phyloP scores from a whole-genome alignment of 2,113 vertebrate genomes.

The Agapornis roseicollis region DNA sequence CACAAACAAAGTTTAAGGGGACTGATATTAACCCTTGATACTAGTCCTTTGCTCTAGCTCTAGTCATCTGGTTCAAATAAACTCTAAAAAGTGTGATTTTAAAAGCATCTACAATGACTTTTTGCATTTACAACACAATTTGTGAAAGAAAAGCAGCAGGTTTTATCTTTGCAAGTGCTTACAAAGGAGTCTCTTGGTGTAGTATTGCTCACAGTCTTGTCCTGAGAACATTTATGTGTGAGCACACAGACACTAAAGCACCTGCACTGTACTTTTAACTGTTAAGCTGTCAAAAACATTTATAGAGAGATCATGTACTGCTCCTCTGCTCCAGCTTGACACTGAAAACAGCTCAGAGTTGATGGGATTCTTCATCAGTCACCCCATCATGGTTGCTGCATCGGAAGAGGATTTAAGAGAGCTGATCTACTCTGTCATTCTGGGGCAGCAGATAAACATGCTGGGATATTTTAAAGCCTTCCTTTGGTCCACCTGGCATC shows the following conservation, averaged over 20 bases:
- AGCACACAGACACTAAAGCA: not conserved
- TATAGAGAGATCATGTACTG: not conserved
- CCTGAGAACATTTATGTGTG: not conserved
- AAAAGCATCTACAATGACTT: not conserved
- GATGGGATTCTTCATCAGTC: constrained; percentile 56
- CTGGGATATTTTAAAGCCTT: constrained; percentile 46
- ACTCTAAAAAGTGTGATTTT: not conserved
- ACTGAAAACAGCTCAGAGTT: constrained; percentile 38
- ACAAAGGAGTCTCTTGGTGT: not conserved
- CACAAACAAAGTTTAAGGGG: not conserved
- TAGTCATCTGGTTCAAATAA: not conserved
- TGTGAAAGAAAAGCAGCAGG: not conserved
- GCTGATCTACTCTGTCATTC: constrained; percentile 50
- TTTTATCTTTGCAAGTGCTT: not conserved
- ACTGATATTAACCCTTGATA: not conserved
- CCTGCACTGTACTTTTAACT: not conserved
- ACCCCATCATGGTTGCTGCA: constrained; percentile 12
- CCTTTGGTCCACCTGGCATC: constrained; percentile 56
- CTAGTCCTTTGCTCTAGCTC: not conserved
- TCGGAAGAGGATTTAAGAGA: constrained; percentile 55
- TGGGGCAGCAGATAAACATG: constrained; percentile 38
- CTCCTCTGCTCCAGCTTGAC: not conserved
- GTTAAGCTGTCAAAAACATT: not conserved
- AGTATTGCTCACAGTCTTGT: not conserved
- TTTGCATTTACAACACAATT: not conserved